Evolutionary conservation across 2,888 invertebrate species (phyloP).

Genomic region (Corbicula japonica): DNA sequence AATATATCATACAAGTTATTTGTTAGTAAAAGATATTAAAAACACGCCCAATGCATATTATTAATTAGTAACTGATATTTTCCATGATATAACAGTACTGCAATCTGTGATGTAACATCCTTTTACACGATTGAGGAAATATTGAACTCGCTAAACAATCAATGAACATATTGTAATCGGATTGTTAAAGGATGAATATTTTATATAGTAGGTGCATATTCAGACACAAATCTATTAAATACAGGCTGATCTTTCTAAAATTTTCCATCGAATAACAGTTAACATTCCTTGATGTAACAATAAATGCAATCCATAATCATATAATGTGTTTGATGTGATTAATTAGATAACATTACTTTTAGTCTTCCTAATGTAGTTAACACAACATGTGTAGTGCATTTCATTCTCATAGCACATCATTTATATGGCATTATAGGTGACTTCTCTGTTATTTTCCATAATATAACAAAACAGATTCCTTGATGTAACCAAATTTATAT

Average conservation of each 20-base stretch:
- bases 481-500: conserved; percentile 2
- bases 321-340: not conserved
- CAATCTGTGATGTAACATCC: not conserved
- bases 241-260: not conserved
- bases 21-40: too few relatives aligned
- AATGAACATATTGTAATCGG: not conserved
- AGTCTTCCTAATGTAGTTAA: not conserved
- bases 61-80: too few relatives aligned
- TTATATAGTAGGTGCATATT: not conserved
- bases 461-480: not conserved
- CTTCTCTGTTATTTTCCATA: not conserved
- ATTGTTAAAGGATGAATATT: not conserved
- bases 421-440: too few relatives aligned
- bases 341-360: not conserved
- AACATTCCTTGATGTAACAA: conserved; percentile 12
- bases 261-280: conserved; percentile 2
- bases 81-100: conserved; percentile 8
- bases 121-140: not conserved
- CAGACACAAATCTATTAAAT: too few relatives aligned
- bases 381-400: not conserved
- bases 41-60: too few relatives aligned
- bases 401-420: not conserved
- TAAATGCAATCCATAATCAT: not conserved
- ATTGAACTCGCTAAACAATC: not conserved
- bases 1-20: too few relatives aligned